Percentiles rank a stretch among this genome's conserved stretches.
Conservation (phyloP, 2,797 vertebrate genomes). For the Rhynchotus rufescens region DNA sequence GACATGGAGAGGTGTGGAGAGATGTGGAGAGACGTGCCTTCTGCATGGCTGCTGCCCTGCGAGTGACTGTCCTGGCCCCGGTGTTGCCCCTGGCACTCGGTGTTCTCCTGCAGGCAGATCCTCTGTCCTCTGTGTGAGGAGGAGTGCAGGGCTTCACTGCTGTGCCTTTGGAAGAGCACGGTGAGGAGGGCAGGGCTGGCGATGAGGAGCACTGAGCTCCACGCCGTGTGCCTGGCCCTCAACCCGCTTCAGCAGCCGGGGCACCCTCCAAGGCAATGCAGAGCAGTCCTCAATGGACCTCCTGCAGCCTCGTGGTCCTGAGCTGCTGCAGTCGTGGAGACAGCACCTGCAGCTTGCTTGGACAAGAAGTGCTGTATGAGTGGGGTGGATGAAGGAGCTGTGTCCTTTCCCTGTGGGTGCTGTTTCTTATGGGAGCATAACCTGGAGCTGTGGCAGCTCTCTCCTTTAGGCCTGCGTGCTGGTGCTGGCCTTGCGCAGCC, state of each 20-base stretch:
- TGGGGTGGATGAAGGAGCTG: not conserved
- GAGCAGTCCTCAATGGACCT: not conserved
- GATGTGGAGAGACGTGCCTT: too few relatives aligned
- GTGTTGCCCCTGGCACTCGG: too few relatives aligned
- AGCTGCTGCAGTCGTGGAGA: not conserved
- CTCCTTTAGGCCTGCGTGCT: too few relatives aligned
- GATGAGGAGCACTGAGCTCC: not conserved
- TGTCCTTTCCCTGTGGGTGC: not conserved
- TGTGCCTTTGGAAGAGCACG: not conserved
- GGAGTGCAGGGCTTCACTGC: not conserved
- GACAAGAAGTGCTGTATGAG: not conserved
- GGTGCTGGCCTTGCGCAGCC: not conserved
- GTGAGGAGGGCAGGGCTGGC: not conserved
- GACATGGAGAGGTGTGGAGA: too few relatives aligned
- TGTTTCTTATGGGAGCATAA: not conserved
- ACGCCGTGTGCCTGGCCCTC: not conserved
- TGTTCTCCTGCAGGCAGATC: accelerated
- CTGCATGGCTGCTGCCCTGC: too few relatives aligned
- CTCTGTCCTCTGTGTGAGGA: accelerated
- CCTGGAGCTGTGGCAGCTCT: not conserved
- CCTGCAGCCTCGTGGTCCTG: not conserved
- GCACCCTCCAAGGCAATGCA: too few relatives aligned
- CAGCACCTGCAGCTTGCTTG: not conserved
- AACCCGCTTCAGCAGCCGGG: not conserved
- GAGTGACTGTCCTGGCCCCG: accelerated